Evolutionary conservation across 2,888 invertebrate species (phyloP).

Genomic region (Brenthis hecate): DNA sequence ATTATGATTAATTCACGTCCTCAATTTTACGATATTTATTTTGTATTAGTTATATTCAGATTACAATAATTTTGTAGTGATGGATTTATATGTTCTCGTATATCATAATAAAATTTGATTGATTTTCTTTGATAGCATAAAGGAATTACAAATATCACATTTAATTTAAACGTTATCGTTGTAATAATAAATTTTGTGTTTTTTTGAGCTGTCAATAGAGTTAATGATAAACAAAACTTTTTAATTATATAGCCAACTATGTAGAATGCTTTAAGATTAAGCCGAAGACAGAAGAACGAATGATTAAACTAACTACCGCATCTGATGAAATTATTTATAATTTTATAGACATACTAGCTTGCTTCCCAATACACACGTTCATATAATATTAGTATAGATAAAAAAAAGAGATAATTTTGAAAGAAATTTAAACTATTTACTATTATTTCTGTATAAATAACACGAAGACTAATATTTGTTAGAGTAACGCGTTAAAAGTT

Average conservation of each 20-base stretch:
- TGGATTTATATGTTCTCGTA: constrained; percentile 11
- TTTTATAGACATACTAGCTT: neutral
- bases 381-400: too few species aligned
- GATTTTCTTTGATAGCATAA: neutral
- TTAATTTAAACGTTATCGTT: neutral
- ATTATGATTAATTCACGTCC: constrained; percentile 15
- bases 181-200: neutral
- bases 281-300: neutral
- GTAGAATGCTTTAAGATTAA: too few species aligned
- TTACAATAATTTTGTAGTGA: constrained; percentile 10
- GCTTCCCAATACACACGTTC: too few species aligned
- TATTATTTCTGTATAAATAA: too few species aligned
- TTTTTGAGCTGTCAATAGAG: too few species aligned
- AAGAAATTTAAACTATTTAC: too few species aligned
- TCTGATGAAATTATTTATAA: neutral
- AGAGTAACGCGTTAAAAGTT: constrained; percentile 25
- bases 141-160: neutral
- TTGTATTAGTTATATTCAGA: constrained; percentile 4
- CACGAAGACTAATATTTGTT: neutral
- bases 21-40: constrained; percentile 12
- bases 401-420: too few species aligned
- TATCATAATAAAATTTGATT: constrained; percentile 12
- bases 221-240: too few species aligned
- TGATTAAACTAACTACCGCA: too few species aligned
- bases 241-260: too few species aligned